These are phyloP conservation scores for Elmis aenea DNA, from an alignment of 2,888 invertebrate species.

Conservation along the genomic window DNA sequence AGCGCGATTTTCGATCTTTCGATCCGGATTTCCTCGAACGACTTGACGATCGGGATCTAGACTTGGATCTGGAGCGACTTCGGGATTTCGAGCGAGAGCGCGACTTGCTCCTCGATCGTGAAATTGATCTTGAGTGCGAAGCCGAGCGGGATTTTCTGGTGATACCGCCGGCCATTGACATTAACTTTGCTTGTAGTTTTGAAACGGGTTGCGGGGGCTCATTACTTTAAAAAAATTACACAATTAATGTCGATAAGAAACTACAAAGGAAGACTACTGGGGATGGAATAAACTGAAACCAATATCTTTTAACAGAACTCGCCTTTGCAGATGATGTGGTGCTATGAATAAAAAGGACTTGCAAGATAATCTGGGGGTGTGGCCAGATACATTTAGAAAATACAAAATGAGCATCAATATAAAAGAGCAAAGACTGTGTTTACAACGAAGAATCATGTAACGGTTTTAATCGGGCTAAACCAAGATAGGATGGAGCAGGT, in stretches of 20 bases:
- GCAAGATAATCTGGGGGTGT: too few relatives aligned
- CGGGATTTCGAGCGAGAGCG: constrained; percentile 32
- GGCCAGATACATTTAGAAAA: too few relatives aligned
- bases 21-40: constrained; percentile 26
- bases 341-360: too few relatives aligned
- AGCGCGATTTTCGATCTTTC: constrained; percentile 25
- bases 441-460: too few relatives aligned
- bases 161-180: constrained; percentile 56
- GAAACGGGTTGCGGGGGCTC: constrained; percentile 52
- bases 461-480: too few relatives aligned
- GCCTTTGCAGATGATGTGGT: too few relatives aligned
- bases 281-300: too few relatives aligned
- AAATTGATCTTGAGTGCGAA: constrained; percentile 38
- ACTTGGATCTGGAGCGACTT: constrained; percentile 23
- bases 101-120: constrained; percentile 37
- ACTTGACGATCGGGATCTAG: constrained; percentile 31
- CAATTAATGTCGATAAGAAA: neutral
- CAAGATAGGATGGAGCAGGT: too few relatives aligned
- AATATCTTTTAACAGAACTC: too few relatives aligned
- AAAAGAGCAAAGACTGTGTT: too few relatives aligned
- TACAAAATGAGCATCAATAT: too few relatives aligned
- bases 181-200: constrained; percentile 57
- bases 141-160: constrained; percentile 31
- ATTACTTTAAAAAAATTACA: constrained; percentile 27
- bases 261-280: too few relatives aligned